Evolutionary conservation across 2,113 vertebrate genomes (phyloP).

Genomic region (Taurulus bubalis): DNA sequence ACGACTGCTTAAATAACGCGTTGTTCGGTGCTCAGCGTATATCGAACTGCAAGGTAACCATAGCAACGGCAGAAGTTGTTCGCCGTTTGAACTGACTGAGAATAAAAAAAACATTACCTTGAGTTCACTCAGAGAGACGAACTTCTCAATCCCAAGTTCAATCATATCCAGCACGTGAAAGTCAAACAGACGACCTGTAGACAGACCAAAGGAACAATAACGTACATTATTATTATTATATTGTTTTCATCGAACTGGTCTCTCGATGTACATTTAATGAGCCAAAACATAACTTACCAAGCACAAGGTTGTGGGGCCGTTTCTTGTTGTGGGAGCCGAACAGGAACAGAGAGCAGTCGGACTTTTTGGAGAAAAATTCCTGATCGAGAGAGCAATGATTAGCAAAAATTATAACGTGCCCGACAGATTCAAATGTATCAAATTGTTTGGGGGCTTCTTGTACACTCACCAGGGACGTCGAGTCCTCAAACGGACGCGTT

Average conservation of each 20-base stretch:
- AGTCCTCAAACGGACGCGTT: constrained; percentile 96
- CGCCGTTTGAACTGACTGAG: not conserved
- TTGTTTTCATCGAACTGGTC: not conserved
- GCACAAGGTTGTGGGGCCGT: constrained; percentile 93
- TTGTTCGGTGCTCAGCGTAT: not conserved
- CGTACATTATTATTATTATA: not conserved
- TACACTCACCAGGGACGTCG: constrained; percentile 91
- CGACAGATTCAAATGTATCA: not conserved
- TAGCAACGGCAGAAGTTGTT: not conserved
- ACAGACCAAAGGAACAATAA: constrained; percentile 16
- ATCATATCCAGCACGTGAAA: constrained; percentile 97
- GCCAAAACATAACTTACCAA: constrained; percentile 83
- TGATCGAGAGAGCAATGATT: constrained; percentile 60
- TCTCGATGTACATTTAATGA: not conserved
- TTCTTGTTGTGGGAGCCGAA: constrained; percentile 99
- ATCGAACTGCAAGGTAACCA: not conserved
- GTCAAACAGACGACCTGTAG: constrained; percentile 95
- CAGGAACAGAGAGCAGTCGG: constrained; percentile 94
- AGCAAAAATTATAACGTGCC: not conserved
- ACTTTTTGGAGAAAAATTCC: constrained; percentile 99
- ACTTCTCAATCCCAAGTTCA: constrained; percentile 95
- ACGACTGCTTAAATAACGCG: not conserved
- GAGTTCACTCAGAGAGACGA: constrained; percentile 88
- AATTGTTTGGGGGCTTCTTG: not conserved
- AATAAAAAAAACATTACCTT: constrained; percentile 85